Percentiles rank a stretch among this genome's conserved stretches.
Evolutionary conservation across 2,797 vertebrate species (phyloP).

Genomic region (Hyperoplus immaculatus): DNA sequence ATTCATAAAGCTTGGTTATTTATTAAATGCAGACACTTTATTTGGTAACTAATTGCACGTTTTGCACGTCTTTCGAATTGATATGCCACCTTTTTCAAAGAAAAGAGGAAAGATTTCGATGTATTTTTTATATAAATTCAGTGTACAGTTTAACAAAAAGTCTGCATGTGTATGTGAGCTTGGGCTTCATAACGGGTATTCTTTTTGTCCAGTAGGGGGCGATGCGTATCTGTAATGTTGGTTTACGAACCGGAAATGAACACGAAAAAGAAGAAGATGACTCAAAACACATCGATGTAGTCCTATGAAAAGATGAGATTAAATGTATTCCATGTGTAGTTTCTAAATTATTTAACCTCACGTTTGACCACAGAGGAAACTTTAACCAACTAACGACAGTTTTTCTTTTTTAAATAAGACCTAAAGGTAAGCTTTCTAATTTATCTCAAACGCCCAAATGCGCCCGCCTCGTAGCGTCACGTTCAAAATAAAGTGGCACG

Average conservation of each 20-base stretch:
- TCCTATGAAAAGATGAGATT: neutral
- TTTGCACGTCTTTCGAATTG: neutral
- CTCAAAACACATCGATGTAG: neutral
- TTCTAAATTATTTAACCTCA: no score
- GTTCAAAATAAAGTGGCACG: no score
- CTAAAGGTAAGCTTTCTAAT: constrained; percentile 3
- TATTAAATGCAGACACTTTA: neutral
- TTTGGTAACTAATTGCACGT: neutral
- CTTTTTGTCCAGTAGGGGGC: constrained; percentile 14
- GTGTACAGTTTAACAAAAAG: no score
- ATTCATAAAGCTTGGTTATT: neutral
- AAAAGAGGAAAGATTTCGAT: no score
- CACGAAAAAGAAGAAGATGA: neutral
- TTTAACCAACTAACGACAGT: no score
- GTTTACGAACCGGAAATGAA: neutral
- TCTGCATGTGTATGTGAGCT: no score
- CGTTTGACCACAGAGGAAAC: neutral
- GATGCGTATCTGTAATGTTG: neutral
- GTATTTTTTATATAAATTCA: no score
- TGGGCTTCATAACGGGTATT: neutral
- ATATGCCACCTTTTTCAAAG: no score
- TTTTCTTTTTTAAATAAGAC: neutral
- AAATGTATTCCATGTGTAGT: neutral
- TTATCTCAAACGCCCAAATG: neutral
- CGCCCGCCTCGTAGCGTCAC: neutral